Evolutionary conservation across 2,888 invertebrate genomes (phyloP).

Genomic region (Nomada fabriciana): DNA sequence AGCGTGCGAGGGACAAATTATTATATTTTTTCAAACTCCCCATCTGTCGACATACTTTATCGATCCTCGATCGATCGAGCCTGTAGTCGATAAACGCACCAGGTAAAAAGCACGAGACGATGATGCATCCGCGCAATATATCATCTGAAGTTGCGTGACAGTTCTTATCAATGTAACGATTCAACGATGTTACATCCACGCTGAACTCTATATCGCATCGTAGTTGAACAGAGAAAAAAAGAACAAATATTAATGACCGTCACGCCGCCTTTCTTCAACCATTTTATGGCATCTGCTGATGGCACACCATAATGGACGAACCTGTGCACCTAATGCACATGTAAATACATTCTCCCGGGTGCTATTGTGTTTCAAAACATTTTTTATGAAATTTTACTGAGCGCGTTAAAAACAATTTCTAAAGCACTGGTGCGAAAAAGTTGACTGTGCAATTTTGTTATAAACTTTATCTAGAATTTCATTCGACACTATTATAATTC

Average conservation of each 20-base stretch:
- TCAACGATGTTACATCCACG: constrained; percentile 34
- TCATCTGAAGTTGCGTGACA: constrained; percentile 49
- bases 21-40: too few relatives aligned
- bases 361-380: too few relatives aligned
- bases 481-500: too few relatives aligned
- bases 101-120: constrained; percentile 5
- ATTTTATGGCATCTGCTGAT: not conserved
- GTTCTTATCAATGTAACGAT: constrained; percentile 33
- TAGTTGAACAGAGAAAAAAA: not conserved
- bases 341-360: too few relatives aligned
- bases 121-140: constrained; percentile 47
- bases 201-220: not conserved
- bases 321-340: not conserved
- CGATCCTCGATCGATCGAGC: constrained; percentile 27
- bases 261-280: not conserved
- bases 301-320: not conserved
- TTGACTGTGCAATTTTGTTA: too few relatives aligned
- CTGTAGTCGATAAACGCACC: constrained; percentile 14
- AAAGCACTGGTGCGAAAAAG: too few relatives aligned
- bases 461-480: too few relatives aligned
- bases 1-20: too few relatives aligned
- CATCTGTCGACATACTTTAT: constrained; percentile 6
- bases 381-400: too few relatives aligned
- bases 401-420: too few relatives aligned
- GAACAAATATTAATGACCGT: constrained; percentile 30